A percentile compares a stretch with the other conserved stretches of the same genome.
Evolutionary conservation across 1,140 invertebrate genomes (phyloP).

Genomic region (Pteromalus puparum): DNA sequence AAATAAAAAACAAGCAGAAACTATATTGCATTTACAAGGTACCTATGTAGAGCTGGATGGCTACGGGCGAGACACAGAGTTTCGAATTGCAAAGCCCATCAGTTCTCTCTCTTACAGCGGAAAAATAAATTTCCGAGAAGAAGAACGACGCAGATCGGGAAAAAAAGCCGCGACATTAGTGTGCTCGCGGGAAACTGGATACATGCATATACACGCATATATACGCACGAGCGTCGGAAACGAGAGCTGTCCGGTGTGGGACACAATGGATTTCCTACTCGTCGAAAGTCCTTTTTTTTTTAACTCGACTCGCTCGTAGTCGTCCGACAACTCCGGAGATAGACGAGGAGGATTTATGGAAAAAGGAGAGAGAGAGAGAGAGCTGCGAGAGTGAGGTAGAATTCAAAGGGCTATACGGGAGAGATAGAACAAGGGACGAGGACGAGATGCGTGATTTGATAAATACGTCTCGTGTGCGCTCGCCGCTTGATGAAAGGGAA

Average conservation of each 20-base stretch:
- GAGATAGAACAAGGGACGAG: not conserved
- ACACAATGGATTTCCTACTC: not conserved
- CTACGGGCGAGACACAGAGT: too few relatives aligned
- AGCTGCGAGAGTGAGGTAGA: not conserved
- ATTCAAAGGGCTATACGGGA: not conserved
- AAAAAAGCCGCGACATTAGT: not conserved
- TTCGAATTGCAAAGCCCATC: too few relatives aligned
- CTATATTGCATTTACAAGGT: not conserved
- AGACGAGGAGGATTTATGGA: not conserved
- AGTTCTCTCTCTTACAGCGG: not conserved
- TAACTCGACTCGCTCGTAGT: not conserved
- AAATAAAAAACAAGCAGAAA: not conserved
- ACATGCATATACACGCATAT: not conserved
- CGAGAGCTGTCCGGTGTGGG: not conserved
- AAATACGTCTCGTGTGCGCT: not conserved
- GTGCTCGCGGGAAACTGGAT: not conserved
- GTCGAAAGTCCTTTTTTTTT: not conserved
- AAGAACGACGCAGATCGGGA: too few relatives aligned
- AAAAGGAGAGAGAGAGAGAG: not conserved
- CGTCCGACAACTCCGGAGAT: not conserved
- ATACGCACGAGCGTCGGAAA: not conserved
- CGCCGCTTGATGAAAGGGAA: not conserved
- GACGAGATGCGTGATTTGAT: not conserved
- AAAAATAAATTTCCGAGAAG: not conserved
- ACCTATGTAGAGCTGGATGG: too few relatives aligned